Evolutionary conservation across 2,797 vertebrate genomes (phyloP), one percentile per base, ranked within the genome.

Genomic region (Coracias cyanogaster): DNA sequence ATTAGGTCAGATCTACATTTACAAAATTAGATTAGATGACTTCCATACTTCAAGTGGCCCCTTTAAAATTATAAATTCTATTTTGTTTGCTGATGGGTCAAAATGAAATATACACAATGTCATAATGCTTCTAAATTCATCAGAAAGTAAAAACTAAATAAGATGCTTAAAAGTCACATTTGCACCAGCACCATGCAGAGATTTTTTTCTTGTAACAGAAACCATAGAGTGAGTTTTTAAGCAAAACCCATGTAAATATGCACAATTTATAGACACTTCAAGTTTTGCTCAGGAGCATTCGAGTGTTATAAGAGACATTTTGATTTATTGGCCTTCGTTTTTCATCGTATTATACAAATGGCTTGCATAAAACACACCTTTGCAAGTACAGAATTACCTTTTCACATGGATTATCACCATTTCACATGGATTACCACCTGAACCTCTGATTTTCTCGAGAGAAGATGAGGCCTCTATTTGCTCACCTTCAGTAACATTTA

Each of bases 121-220:
- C 33, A 13, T 49, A 60, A 82, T 4, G 35, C 3, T 10, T n/a
- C 39, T 60, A 66, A 84, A 88, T 71, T 82, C 60, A 77, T 85
- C 13, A n/a, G 18, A 43, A 94, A 95, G 81, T 19, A 62, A 73
- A 74, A 91, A 71, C 37, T 35, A 88, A 62, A 46, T n/a, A 89
- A 95, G 46, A 24, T 77, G 70, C 55, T 60, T 57, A 81, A 86
- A 41, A 66, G 26, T 71, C 73, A 55, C 37, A 35, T 55, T 86
- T 55, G 70, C 33, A 73, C 41, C 21, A 71, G 31, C 31, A 33
- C 3, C 0, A 4, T 14, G 28, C 2, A 29, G 48, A 41, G 8
- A 2, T 7, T 39, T 31, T 31, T 28, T n/a, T 31, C 64, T 73
- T 60, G 3, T 20, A 57, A 65, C 3, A 22, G 72, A 83, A 82